These are phyloP conservation scores for Rafetus swinhoei DNA, from an alignment of 2,113 vertebrate genomes.

Conservation along the genomic window DNA sequence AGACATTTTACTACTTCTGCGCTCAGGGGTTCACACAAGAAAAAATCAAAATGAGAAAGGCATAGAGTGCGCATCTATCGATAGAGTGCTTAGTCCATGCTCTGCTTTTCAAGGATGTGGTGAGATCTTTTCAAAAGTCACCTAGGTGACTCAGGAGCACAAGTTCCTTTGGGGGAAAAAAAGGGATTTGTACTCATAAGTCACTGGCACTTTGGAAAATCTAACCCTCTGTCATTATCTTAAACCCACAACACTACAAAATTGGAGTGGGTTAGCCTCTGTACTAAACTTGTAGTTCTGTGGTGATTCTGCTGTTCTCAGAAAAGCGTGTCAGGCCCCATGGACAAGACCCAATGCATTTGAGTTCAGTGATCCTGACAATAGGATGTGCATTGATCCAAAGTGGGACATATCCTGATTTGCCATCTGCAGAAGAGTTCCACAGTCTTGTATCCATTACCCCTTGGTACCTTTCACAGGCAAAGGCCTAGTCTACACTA, in stretches of 20 bases:
- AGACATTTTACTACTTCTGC: neutral
- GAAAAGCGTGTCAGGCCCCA: slow-evolving; percentile 2
- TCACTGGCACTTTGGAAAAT: neutral
- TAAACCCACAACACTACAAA: neutral
- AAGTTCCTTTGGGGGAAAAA: neutral
- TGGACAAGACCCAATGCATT: slow-evolving; percentile 33
- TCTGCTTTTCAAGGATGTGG: neutral
- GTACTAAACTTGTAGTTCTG: neutral
- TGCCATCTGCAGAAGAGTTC: slow-evolving; percentile 52
- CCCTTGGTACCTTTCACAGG: neutral
- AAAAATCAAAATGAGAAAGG: neutral
- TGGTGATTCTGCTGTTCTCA: neutral
- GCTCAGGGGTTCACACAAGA: neutral
- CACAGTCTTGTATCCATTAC: slow-evolving; percentile 44
- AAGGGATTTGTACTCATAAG: neutral
- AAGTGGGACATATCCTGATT: slow-evolving; percentile 51
- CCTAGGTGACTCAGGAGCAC: slow-evolving; percentile 7
- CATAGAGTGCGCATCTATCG: neutral
- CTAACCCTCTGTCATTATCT: neutral
- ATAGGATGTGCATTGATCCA: slow-evolving; percentile 63
- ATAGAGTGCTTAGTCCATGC: neutral
- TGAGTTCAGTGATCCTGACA: slow-evolving; percentile 41
- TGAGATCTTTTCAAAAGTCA: neutral
- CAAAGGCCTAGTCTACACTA: neutral
- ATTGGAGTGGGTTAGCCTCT: neutral